phyloP scores from a whole-genome alignment of 2,113 vertebrate genomes.

The Pelecanus crispus region DNA sequence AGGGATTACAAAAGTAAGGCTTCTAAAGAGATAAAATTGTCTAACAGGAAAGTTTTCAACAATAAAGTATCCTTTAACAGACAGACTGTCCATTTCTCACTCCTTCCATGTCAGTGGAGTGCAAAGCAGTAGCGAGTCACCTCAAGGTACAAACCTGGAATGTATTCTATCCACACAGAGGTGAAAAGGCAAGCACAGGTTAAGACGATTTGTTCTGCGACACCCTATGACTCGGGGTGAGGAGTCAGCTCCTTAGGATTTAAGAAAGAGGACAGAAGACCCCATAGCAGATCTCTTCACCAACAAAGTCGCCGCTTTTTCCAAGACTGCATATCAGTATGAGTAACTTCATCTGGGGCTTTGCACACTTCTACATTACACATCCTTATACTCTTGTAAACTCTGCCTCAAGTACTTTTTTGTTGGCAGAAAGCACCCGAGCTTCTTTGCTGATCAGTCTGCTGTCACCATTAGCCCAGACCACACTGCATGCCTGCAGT shows the following conservation, averaged over 20 bases:
- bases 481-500: neutral
- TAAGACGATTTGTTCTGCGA: neutral
- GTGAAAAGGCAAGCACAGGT: neutral
- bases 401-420: neutral
- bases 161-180: neutral
- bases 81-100: neutral
- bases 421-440: neutral
- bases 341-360: neutral
- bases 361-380: neutral
- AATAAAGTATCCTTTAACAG: neutral
- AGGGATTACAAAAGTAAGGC: neutral
- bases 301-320: neutral
- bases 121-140: neutral
- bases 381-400: neutral
- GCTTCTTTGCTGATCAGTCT: neutral
- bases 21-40: neutral
- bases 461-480: neutral
- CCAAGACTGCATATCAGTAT: neutral
- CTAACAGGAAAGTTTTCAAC: neutral
- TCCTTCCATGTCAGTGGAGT: neutral
- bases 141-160: neutral
- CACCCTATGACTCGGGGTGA: neutral
- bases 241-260: neutral
- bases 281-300: neutral
- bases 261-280: neutral